Conservation (phyloP, 37 sponge, comb jelly and placozoan genomes). For the Halichondria panicea region DNA sequence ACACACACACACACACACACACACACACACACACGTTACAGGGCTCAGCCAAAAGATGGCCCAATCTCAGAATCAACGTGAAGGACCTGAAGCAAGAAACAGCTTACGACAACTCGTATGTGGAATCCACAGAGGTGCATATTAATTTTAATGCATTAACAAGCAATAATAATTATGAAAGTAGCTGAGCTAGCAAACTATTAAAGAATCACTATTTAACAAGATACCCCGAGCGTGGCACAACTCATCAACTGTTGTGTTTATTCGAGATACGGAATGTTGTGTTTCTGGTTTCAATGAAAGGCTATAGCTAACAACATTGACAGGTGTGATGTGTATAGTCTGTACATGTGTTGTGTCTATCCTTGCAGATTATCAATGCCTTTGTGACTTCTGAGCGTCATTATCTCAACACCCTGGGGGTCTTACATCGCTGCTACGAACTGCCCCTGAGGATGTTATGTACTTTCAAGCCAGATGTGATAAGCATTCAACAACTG, state of each 20-base stretch:
- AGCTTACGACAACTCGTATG: slow-evolving; percentile 1
- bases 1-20: too few species aligned
- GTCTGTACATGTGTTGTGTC: background rate
- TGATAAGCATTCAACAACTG: slow-evolving; percentile 37
- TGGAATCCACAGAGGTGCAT: slow-evolving; percentile 26
- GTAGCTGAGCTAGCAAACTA: too few species aligned
- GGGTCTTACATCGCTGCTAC: slow-evolving; percentile 37
- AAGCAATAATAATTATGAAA: too few species aligned
- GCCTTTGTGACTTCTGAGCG: slow-evolving; percentile 62
- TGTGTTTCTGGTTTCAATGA: too few species aligned
- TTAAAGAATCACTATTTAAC: too few species aligned
- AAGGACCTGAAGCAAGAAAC: slow-evolving; percentile 5
- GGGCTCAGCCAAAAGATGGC: slow-evolving; percentile 15
- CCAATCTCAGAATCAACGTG: background rate
- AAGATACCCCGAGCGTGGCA: too few species aligned
- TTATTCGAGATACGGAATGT: too few species aligned
- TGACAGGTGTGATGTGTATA: too few species aligned
- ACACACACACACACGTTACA: too few species aligned
- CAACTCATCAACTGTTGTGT: too few species aligned
- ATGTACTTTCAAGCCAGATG: slow-evolving; percentile 58
- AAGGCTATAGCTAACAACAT: too few species aligned
- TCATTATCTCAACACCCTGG: slow-evolving; percentile 49
- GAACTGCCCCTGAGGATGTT: slow-evolving; percentile 66
- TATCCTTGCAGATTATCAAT: slow-evolving; percentile 49
- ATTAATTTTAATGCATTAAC: too few species aligned